Evolutionary conservation across 2,113 vertebrate genomes (phyloP).

Genomic region (Chloebia gouldiae): DNA sequence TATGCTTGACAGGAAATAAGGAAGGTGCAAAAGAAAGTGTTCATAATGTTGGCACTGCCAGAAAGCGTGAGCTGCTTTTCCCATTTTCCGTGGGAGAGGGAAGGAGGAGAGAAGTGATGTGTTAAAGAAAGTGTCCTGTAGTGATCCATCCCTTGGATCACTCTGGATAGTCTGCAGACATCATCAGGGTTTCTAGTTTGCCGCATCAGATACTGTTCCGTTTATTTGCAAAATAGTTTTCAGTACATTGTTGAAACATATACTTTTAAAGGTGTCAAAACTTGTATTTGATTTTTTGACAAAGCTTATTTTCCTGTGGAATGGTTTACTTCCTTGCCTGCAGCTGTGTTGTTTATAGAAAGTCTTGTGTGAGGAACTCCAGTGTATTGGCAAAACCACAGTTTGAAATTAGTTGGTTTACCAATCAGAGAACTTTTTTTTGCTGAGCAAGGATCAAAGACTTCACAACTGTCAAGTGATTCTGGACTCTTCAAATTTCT

Average conservation of each 20-base stretch:
- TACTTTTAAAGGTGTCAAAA: background rate
- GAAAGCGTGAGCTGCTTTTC: background rate
- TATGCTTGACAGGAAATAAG: background rate
- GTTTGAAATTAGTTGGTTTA: background rate
- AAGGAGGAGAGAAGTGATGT: background rate
- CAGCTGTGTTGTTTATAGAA: background rate
- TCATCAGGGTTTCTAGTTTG: background rate
- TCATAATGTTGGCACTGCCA: background rate
- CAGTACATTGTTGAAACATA: background rate
- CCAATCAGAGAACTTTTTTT: background rate
- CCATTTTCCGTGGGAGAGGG: background rate
- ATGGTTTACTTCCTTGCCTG: background rate
- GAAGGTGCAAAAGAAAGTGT: background rate
- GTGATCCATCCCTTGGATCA: background rate
- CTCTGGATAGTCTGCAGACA: background rate
- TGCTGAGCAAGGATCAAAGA: background rate
- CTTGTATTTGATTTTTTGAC: background rate
- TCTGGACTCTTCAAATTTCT: background rate
- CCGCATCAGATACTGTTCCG: background rate
- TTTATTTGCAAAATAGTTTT: background rate
- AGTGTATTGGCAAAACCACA: background rate
- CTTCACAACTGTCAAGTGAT: background rate
- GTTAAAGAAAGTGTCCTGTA: background rate
- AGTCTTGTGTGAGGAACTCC: background rate
- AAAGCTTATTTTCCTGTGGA: background rate